phyloP scores from a whole-genome alignment of 2,113 vertebrate genomes.

The Polypterus bichir region DNA sequence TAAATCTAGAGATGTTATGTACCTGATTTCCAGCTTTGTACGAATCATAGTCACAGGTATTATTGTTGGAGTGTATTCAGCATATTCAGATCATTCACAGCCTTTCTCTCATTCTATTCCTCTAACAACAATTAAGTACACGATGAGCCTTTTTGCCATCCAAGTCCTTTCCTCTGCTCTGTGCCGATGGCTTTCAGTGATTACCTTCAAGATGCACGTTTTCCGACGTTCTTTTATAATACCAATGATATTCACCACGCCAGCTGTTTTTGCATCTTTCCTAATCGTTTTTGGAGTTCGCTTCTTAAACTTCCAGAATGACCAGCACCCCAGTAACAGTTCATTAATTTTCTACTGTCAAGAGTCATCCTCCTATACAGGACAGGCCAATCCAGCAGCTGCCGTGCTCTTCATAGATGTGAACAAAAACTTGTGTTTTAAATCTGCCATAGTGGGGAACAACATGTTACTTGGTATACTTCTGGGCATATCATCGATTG shows the following conservation, averaged over 20 bases:
- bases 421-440: slow-evolving; percentile 25
- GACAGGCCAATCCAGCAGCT: neutral
- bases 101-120: too few relatives aligned
- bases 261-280: slow-evolving; percentile 28
- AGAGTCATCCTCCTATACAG: neutral
- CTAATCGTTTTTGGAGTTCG: slow-evolving; percentile 19
- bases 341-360: slow-evolving; percentile 28
- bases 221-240: slow-evolving; percentile 38
- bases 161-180: slow-evolving; percentile 42
- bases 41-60: too few relatives aligned
- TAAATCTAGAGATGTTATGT: too few relatives aligned
- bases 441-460: slow-evolving; percentile 15
- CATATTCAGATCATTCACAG: too few relatives aligned
- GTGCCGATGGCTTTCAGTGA: slow-evolving; percentile 43
- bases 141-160: slow-evolving; percentile 22
- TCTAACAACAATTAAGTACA: too few relatives aligned
- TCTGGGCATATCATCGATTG: slow-evolving; percentile 19
- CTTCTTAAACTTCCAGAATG: neutral
- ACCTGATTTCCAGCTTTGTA: too few relatives aligned
- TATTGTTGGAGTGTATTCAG: too few relatives aligned
- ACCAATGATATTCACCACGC: slow-evolving; percentile 40
- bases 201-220: slow-evolving; percentile 50
- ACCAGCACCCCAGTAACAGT: neutral
- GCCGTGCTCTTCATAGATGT: slow-evolving; percentile 24
- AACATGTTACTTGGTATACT: slow-evolving; percentile 14